Conservation (phyloP, 2,797 vertebrate genomes). For the Gymnopithys bicolor region DNA sequence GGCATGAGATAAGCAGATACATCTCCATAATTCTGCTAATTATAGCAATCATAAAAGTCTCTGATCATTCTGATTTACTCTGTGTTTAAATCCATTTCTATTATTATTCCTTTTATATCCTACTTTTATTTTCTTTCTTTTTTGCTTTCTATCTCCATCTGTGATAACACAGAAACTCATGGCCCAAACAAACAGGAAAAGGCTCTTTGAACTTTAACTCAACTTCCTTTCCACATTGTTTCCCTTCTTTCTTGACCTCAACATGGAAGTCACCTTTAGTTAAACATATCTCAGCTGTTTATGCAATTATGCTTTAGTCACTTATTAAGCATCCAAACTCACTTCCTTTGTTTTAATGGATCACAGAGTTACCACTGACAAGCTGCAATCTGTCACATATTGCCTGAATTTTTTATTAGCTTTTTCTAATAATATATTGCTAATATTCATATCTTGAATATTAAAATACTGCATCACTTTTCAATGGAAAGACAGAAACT, state of each 20-base stretch:
- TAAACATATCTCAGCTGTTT: not conserved
- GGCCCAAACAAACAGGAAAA: not conserved
- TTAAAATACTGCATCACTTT: not conserved
- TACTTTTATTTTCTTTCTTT: fast-evolving
- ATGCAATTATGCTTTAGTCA: not conserved
- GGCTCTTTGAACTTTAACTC: not conserved
- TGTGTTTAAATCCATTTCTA: not conserved
- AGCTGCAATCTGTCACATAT: not conserved
- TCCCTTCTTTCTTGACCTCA: not conserved
- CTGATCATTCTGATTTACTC: not conserved
- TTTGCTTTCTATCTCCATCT: fast-evolving
- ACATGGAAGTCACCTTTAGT: not conserved
- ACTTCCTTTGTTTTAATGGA: not conserved
- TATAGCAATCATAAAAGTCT: not conserved
- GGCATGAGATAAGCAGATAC: not conserved
- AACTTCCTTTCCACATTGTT: not conserved
- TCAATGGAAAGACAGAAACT: not conserved
- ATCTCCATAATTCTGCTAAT: not conserved
- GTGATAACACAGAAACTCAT: not conserved
- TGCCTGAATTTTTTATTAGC: not conserved
- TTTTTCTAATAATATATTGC: not conserved
- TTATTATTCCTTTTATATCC: not conserved
- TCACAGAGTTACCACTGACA: not conserved
- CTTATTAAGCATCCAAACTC: not conserved
- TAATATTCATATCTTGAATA: not conserved